Evolutionary conservation across 2,888 invertebrate genomes (phyloP), one percentile per base, ranked within the genome.

Genomic region (Cheilosia urbana): DNA sequence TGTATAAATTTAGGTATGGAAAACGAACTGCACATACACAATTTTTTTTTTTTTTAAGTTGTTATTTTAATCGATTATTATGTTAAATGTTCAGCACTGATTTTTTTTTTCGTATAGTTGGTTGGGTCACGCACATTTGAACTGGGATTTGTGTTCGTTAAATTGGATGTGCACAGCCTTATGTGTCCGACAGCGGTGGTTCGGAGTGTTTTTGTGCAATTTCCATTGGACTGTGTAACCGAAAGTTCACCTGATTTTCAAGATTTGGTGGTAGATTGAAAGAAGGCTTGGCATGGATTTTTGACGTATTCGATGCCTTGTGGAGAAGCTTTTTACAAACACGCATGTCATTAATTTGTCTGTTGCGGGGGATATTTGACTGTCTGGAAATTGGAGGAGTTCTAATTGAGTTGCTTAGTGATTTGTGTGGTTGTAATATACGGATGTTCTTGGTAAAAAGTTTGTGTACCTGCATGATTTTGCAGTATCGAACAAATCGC

Each of bases 251-350:
- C 57, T 78, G 65, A 24, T 19, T 57, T 55, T 7, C 45, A 11
- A 53, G 30, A 65, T 68, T 24, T 19, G 17, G 19, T 51, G 63
- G 57, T 57, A 19, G 62, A 63, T 69, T 69, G 62, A 49, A 42
- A 73, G 66, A 78, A 78, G 83, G 73, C 62, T 73, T 68, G 78
- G 83, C 68, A 68, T 40, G 42, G 49, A 34, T 42, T 66, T 78
- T 82, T 78, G 78, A 77, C 82, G 68, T 60, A 77, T 78, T 62
- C 51, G n/a, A 55, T 63, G 73, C 34, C 24, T 34, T 53, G 45
- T 3, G 30, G 15, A 21, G 37, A 55, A 80, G 72, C 79, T 80
- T 80, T 80, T 62, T 4, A 9, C 6, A 17, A 79, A 45, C 42
- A 73, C 79, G 79, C 79, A 80, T 80, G 79, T 71, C 71, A 62